Base-by-base conservation (phyloP, 1,140 invertebrate genomes). In the Neuroterus valhalla region DNA sequence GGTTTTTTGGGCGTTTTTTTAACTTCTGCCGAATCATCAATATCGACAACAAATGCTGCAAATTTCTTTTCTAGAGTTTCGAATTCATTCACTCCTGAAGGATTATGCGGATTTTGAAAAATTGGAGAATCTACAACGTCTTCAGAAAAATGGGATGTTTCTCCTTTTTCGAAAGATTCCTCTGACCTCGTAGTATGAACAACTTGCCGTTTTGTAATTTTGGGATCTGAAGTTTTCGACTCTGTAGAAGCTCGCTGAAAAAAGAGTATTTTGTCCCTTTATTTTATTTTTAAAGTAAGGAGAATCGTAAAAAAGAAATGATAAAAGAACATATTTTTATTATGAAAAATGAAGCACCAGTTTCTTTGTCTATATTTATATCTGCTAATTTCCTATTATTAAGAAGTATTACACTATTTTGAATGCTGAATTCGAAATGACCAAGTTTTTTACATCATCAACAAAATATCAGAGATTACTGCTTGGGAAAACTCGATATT, bases 31-130 rank as follows among this genome's bases (percentile, higher is more conserved):
- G 66, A 70, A 72, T 82, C 80, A 31, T 83, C 76, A 26, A 79
- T 73, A 43, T 84, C 83, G 66, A 79, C 68, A n/a, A 76, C 68
- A 42, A 84, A 81, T 45, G 74, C 77, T 17, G 81, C 70, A 68
- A 70, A 70, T 44, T 75, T 81, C 66, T 76, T 84, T 52, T 71
- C 21, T 14, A n/a, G 5, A 31, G 5, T 15, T 62, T 23, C 4
- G 2, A 15, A 62, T 62, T 6, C 26, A 6, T 31, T 62, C 3
- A 23, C 0, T 62, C 31, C 52, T 23, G 26, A 11, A 19, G 19
- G 19, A 55, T 23, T 62, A n/a, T 4, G 55, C 8, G 55, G 31
- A 31, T 62, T 26, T 62, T 62, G 23, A 11, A 62, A 62, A 62
- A 74, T 48, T 1, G 48, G 14, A 43, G 74, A 70, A 11, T 69